Evolutionary conservation across 1,140 invertebrate species (phyloP), one percentile per base, ranked within the genome.

Genomic region (Coelopa frigida): DNA sequence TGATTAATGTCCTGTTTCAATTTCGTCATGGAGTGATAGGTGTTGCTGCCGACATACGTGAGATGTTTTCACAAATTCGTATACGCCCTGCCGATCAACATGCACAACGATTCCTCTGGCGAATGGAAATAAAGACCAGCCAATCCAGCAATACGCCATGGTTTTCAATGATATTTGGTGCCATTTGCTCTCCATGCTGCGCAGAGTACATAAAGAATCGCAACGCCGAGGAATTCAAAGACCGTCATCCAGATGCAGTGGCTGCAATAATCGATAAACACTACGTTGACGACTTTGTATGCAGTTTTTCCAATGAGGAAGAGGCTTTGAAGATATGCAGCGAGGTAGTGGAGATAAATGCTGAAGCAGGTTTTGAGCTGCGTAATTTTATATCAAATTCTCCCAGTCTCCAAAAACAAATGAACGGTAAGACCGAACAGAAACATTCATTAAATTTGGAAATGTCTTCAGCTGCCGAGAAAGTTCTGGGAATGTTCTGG

Each of bases 221-320:
- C 12, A 67, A 70, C 27, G 59, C 66, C 2, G 7, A 27, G 3
- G 26, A 38, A 12, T 55, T 51, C 41, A 23, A 24, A 27, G 33
- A 11, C 7, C 7, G 31, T 3, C 49, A 50, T 24, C 64, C 58
- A 1, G 12, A 27, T 4, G 60, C 63, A 0, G 62, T 52, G 0
- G 15, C 53, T 1, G 61, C 56, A 1, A 58, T 70, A 6, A 14
- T 50, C 3, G 41, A 58, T 5, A 54, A 60, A 33, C 58, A 57
- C 44, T 70, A 67, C 38, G 69, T 70, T 54, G 68, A 70, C 20
- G 69, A 70, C 40, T 64, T 55, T 43, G 47, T 69, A 4, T 50
- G 59, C 39, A 57, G 54, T 20, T 45, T 44, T 3, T 47, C 49
- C n/a, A 46, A 44, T 1, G 39, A 27, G 5, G 39, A 45, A 3